phyloP scores from a whole-genome alignment of 2,113 vertebrate genomes.

The Gasterosteus nipponicus region DNA sequence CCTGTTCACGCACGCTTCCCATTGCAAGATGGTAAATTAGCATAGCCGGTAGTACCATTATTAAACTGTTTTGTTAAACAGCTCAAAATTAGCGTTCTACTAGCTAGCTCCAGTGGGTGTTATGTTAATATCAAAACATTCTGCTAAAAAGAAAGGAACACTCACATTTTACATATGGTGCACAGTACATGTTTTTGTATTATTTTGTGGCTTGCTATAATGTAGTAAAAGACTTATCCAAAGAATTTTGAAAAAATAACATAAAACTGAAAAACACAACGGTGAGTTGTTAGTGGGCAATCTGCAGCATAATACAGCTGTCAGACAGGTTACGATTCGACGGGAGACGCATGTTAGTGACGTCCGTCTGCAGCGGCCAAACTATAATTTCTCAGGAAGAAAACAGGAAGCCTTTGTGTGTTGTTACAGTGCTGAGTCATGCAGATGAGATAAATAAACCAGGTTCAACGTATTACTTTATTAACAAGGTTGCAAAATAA shows the following conservation, averaged over 20 bases:
- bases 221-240: too few relatives aligned
- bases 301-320: background rate
- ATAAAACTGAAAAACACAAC: background rate
- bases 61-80: conserved; percentile 34
- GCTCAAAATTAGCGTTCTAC: conserved; percentile 10
- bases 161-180: background rate
- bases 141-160: conserved; percentile 16
- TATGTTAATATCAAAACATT: conserved; percentile 42
- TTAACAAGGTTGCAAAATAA: too few relatives aligned
- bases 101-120: conserved; percentile 20
- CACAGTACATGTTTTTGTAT: background rate
- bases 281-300: background rate
- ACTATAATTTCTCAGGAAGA: too few relatives aligned
- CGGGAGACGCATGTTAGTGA: too few relatives aligned
- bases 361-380: too few relatives aligned
- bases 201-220: background rate
- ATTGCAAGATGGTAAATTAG: conserved; percentile 50
- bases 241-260: background rate
- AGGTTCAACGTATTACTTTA: too few relatives aligned
- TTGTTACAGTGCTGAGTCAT: too few relatives aligned
- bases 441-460: too few relatives aligned
- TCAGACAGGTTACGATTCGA: too few relatives aligned
- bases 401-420: too few relatives aligned
- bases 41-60: conserved; percentile 18
- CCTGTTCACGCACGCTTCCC: conserved; percentile 52